These are phyloP conservation scores for Bombyx mandarina DNA, from an alignment of 1,140 invertebrate genomes.

Conservation along the genomic window DNA sequence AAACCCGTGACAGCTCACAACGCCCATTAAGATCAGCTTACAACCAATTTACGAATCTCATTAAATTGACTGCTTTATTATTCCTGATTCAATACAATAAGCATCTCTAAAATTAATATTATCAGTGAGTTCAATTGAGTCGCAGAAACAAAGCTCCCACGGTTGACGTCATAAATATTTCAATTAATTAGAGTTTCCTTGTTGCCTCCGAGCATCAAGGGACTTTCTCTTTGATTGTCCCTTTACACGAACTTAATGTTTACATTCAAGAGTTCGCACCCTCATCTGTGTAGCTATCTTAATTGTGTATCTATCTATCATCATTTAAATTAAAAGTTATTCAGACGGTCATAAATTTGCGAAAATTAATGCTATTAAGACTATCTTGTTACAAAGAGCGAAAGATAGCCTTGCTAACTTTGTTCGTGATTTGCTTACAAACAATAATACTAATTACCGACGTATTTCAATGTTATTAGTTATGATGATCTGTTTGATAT, in stretches of 20 bases:
- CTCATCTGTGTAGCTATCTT: slow-evolving; percentile 14
- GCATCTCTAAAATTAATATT: too few relatives aligned
- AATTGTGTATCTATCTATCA: slow-evolving; percentile 1
- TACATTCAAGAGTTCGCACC: slow-evolving; percentile 20
- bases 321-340: slow-evolving; percentile 6
- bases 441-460: slow-evolving; percentile 1
- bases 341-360: neutral
- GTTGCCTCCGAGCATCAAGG: slow-evolving; percentile 15
- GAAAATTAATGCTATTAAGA: slow-evolving; percentile 7
- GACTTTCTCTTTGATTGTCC: slow-evolving; percentile 25
- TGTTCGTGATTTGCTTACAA: slow-evolving; percentile 5
- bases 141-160: neutral
- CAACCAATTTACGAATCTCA: too few relatives aligned
- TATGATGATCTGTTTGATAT: neutral
- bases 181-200: slow-evolving; percentile 30
- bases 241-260: slow-evolving; percentile 27
- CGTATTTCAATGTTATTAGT: too few relatives aligned
- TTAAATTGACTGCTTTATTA: too few relatives aligned
- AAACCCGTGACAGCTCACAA: too few relatives aligned
- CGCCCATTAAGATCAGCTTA: too few relatives aligned
- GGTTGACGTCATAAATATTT: slow-evolving; percentile 17
- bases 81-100: too few relatives aligned
- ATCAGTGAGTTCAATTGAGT: neutral
- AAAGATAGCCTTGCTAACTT: neutral
- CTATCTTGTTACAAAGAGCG: neutral